Conservation (phyloP, 2,888 invertebrate species). For the Clivina fossor region DNA sequence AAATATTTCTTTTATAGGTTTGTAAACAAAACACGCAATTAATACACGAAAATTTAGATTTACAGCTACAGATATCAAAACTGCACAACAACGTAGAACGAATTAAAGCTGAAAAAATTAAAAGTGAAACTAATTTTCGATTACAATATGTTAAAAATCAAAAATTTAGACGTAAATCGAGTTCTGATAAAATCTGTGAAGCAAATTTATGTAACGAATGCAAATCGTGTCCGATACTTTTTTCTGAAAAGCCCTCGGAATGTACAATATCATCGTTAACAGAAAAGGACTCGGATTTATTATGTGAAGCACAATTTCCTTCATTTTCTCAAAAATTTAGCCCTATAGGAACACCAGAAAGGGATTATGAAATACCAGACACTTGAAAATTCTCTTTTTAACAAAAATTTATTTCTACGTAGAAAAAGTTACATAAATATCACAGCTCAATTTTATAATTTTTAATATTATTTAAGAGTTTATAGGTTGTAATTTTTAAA, state of each 20-base stretch:
- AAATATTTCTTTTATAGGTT: slow-evolving; percentile 44
- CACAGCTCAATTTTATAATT: slow-evolving; percentile 21
- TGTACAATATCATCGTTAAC: slow-evolving; percentile 1
- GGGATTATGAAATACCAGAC: slow-evolving; percentile 8
- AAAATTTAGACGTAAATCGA: slow-evolving; percentile 3
- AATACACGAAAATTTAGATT: slow-evolving; percentile 51
- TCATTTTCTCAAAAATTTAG: slow-evolving; percentile 1
- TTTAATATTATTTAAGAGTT: slow-evolving; percentile 10
- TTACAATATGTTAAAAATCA: slow-evolving; percentile 17
- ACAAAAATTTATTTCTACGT: neutral
- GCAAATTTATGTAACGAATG: neutral
- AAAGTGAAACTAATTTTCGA: slow-evolving; percentile 15
- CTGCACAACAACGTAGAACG: slow-evolving; percentile 25
- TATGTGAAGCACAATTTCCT: neutral
- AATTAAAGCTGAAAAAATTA: slow-evolving; percentile 26
- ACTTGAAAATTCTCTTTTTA: slow-evolving; percentile 10
- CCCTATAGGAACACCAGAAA: slow-evolving; percentile 8
- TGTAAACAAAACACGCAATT: slow-evolving; percentile 51
- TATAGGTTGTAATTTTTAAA: slow-evolving; percentile 18
- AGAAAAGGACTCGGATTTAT: slow-evolving; percentile 2
- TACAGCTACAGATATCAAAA: slow-evolving; percentile 47
- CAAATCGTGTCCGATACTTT: neutral
- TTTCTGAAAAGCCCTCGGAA: slow-evolving; percentile 1
- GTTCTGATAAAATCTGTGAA: slow-evolving; percentile 19
- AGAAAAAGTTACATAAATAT: slow-evolving; percentile 2